A percentile compares a stretch with the other conserved stretches of the same genome.
These are phyloP conservation scores for Anthoptus insignis DNA, from an alignment of 2,888 invertebrate species.

Conservation along the genomic window DNA sequence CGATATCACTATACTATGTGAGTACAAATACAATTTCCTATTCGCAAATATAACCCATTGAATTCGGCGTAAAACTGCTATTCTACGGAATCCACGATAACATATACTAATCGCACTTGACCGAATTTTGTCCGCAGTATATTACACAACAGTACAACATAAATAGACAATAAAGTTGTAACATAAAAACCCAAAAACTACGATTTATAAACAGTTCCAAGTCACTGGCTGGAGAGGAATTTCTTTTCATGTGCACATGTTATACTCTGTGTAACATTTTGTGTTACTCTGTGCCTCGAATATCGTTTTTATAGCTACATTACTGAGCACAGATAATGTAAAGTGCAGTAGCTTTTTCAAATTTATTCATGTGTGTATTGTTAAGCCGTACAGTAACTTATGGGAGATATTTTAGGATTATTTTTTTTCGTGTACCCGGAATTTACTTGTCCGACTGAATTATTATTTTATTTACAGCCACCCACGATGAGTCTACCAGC, in stretches of 20 bases:
- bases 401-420: slow-evolving; percentile 23
- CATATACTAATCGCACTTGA: too few relatives aligned
- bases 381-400: slow-evolving; percentile 17
- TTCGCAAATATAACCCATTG: too few relatives aligned
- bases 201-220: background rate
- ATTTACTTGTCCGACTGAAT: background rate
- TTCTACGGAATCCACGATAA: too few relatives aligned
- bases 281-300: too few relatives aligned
- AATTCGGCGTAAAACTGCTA: too few relatives aligned
- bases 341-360: slow-evolving; percentile 15
- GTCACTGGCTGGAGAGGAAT: background rate
- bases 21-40: too few relatives aligned
- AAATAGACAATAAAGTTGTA: slow-evolving; percentile 7
- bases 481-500: slow-evolving; percentile 46
- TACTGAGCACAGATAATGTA: slow-evolving; percentile 24
- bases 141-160: too few relatives aligned
- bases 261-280: background rate
- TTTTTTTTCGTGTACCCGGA: slow-evolving; percentile 11
- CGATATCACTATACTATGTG: too few relatives aligned
- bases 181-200: background rate
- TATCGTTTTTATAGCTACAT: slow-evolving; percentile 2
- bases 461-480: slow-evolving; percentile 34
- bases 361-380: slow-evolving; percentile 30
- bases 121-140: too few relatives aligned
- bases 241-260: slow-evolving; percentile 7